A percentile compares a stretch with the other conserved stretches of the same genome.
phyloP scores from a whole-genome alignment of 2,113 vertebrate genomes.

The Mus musculus region DNA sequence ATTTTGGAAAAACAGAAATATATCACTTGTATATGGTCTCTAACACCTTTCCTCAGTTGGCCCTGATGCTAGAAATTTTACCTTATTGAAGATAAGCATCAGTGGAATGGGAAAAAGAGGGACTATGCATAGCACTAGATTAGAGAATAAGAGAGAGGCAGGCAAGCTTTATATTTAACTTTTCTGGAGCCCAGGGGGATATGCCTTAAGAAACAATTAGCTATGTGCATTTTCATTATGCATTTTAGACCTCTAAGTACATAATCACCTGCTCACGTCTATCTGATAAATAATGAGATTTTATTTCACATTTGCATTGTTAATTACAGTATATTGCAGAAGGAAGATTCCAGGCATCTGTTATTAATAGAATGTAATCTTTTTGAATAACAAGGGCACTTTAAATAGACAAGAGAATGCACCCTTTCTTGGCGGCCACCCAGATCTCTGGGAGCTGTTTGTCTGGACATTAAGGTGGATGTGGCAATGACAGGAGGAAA shows the following conservation, averaged over 20 bases:
- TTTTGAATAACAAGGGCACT: conserved; percentile 73
- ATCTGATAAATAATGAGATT: conserved; percentile 79
- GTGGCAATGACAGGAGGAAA: neutral
- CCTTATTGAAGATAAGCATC: conserved; percentile 54
- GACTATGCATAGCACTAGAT: neutral
- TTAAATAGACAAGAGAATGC: conserved; percentile 78
- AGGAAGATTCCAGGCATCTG: conserved; percentile 73
- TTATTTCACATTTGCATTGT: conserved; percentile 68
- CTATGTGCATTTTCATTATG: conserved; percentile 67
- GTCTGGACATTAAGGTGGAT: conserved; percentile 31
- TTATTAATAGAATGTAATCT: conserved; percentile 79
- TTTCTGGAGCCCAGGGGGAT: conserved; percentile 28
- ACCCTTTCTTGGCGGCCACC: conserved; percentile 58
- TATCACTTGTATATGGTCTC: conserved; percentile 77
- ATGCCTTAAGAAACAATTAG: conserved; percentile 69
- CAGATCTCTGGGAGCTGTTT: conserved; percentile 43
- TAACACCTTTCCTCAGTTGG: conserved; percentile 65
- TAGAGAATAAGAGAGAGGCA: conserved; percentile 4
- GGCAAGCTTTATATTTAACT: conserved; percentile 62
- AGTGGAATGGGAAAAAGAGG: conserved; percentile 16
- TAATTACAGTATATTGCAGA: conserved; percentile 69
- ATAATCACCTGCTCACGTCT: conserved; percentile 67
- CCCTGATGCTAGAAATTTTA: conserved; percentile 66
- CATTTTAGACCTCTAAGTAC: conserved; percentile 78
- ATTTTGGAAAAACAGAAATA: conserved; percentile 83